Evolutionary conservation across 92 coral and sea anemone species (phyloP).

Genomic region (Virgularia gustaviana): DNA sequence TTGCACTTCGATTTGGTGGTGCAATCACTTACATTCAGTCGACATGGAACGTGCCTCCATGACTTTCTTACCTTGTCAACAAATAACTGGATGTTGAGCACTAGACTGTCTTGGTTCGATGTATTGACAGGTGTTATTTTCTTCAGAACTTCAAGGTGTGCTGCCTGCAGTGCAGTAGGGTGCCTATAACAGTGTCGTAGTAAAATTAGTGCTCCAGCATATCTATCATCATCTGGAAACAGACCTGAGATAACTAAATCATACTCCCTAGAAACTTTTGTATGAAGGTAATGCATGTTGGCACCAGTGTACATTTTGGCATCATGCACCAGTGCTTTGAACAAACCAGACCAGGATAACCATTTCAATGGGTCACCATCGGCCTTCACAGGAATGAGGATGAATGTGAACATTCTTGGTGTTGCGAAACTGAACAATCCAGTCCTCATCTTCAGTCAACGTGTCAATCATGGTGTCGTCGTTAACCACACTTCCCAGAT

Average conservation of each 20-base stretch:
- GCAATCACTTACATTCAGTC: conserved; percentile 49
- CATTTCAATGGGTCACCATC: conserved; percentile 28
- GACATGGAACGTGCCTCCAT: conserved; percentile 27
- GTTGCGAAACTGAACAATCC: conserved; percentile 7
- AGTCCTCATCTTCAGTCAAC: neutral
- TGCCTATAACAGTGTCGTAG: conserved; percentile 20
- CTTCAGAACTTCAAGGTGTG: conserved; percentile 16
- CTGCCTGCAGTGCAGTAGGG: conserved; percentile 24
- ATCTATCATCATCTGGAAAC: conserved; percentile 27
- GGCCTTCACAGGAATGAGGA: conserved; percentile 10
- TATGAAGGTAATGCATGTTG: conserved; percentile 18
- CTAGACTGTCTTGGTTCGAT: neutral
- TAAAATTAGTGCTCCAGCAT: conserved; percentile 20
- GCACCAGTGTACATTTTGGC: conserved; percentile 23
- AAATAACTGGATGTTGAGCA: neutral
- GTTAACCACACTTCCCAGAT: neutral
- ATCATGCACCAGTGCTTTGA: conserved; percentile 26
- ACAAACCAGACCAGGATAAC: conserved; percentile 28
- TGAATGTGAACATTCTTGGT: neutral
- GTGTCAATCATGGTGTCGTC: too few relatives aligned
- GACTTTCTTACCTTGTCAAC: conserved; percentile 27
- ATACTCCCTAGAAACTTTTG: conserved; percentile 7
- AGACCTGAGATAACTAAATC: conserved; percentile 23
- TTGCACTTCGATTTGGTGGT: conserved; percentile 39
- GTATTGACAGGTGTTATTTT: neutral